Conservation (phyloP, 2,888 invertebrate genomes). For the Hermaeophaga mercurialis region DNA sequence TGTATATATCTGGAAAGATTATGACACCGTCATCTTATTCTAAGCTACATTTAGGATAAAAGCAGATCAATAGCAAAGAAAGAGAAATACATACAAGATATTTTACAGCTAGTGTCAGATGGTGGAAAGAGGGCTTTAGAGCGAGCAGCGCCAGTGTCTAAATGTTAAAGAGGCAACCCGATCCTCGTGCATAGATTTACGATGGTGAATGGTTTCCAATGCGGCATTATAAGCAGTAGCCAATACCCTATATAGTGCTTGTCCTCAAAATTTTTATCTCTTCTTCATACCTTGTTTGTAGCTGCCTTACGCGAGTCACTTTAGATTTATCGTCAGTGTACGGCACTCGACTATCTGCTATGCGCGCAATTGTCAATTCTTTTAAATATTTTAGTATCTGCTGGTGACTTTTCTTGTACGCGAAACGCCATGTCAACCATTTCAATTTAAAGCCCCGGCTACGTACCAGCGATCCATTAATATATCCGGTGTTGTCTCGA, state of each 20-base stretch:
- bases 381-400: conserved; percentile 38
- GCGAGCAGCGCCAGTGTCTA: conserved; percentile 22
- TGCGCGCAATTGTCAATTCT: conserved; percentile 38
- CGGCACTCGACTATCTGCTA: conserved; percentile 37
- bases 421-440: conserved; percentile 36
- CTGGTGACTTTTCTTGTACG: conserved; percentile 36
- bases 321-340: conserved; percentile 53
- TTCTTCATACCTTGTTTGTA: conserved; percentile 58
- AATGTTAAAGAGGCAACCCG: conserved; percentile 26
- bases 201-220: conserved; percentile 51
- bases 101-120: no score
- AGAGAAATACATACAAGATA: no score
- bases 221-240: conserved; percentile 54
- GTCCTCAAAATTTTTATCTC: conserved; percentile 60
- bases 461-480: conserved; percentile 35
- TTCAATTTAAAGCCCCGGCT: conserved; percentile 37
- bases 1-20: no score
- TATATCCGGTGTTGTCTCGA: conserved; percentile 36
- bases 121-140: conserved; percentile 6
- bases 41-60: no score
- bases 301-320: conserved; percentile 51
- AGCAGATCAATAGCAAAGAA: no score
- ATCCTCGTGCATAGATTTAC: conserved; percentile 49
- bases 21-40: no score
- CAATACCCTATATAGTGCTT: conserved; percentile 58